phyloP scores from a whole-genome alignment of 2,797 vertebrate species.

The Xenops minutus region DNA sequence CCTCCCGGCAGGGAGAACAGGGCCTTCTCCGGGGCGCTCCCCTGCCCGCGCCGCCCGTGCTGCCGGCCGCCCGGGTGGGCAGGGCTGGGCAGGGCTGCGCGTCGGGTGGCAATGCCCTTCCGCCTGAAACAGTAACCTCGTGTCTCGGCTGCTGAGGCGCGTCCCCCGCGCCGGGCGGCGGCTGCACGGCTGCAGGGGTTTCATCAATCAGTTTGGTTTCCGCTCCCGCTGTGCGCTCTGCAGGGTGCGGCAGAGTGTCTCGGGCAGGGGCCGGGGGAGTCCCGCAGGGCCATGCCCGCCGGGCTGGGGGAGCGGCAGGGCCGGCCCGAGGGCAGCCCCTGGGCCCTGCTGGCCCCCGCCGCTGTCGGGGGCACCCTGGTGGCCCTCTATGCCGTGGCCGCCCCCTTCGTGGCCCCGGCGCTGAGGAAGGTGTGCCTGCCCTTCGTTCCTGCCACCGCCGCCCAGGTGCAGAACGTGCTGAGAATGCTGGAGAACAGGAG shows the following conservation, averaged over 20 bases:
- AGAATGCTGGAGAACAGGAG: slow-evolving; percentile 74
- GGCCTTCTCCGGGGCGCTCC: rapidly evolving
- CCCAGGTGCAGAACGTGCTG: slow-evolving; percentile 88
- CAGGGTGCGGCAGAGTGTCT: no score
- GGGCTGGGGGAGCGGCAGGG: background rate
- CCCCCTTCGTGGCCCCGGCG: slow-evolving; percentile 88
- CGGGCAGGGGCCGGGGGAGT: no score
- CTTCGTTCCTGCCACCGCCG: slow-evolving; percentile 89
- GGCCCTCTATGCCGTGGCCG: slow-evolving; percentile 82
- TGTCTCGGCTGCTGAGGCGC: rapidly evolving
- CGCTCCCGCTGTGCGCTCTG: no score
- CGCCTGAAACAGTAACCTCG: rapidly evolving
- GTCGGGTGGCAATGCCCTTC: no score
- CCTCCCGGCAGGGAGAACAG: rapidly evolving
- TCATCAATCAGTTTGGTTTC: rapidly evolving
- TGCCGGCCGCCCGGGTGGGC: rapidly evolving
- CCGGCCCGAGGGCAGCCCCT: background rate
- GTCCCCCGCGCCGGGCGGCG: rapidly evolving
- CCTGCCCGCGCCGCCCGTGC: no score
- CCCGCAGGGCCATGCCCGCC: no score
- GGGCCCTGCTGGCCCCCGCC: slow-evolving; percentile 81
- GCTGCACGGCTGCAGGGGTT: rapidly evolving
- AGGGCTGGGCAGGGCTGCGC: rapidly evolving
- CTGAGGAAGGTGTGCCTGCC: slow-evolving; percentile 91
- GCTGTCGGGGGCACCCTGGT: slow-evolving; percentile 81